Conservation (phyloP, 2,888 invertebrate species). For the Pollenia labialis region DNA sequence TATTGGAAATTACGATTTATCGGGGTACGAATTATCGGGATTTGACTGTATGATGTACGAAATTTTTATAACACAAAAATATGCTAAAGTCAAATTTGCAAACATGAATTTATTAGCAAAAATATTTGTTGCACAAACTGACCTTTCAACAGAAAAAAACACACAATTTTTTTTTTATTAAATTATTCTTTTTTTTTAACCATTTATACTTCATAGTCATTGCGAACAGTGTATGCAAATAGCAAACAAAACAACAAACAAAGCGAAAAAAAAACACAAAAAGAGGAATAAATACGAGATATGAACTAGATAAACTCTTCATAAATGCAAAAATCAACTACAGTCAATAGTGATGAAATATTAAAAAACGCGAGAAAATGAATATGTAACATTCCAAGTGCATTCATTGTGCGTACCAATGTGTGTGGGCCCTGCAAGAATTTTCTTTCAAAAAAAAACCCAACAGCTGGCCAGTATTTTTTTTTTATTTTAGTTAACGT, state of each 20-base stretch:
- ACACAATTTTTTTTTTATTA: not conserved
- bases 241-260: constrained; percentile 5
- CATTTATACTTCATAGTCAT: constrained; percentile 31
- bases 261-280: constrained; percentile 2
- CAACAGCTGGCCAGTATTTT: too few species aligned
- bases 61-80: constrained; percentile 6
- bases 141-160: constrained; percentile 46
- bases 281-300: constrained; percentile 10
- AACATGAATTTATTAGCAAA: constrained; percentile 17
- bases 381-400: constrained; percentile 38
- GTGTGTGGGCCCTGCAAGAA: too few species aligned
- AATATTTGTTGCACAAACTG: constrained; percentile 51
- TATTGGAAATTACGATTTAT: too few species aligned
- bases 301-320: constrained; percentile 33
- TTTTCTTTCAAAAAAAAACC: too few species aligned
- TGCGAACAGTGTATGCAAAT: constrained; percentile 23
- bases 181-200: not conserved
- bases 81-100: constrained; percentile 24
- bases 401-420: not conserved
- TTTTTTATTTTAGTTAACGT: too few species aligned
- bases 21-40: too few species aligned
- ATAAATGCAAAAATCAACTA: constrained; percentile 35
- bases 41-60: not conserved
- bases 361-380: constrained; percentile 47
- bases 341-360: constrained; percentile 57